These are phyloP conservation scores for Cyanoderma ruficeps DNA, from an alignment of 2,113 vertebrate species.

Conservation along the genomic window DNA sequence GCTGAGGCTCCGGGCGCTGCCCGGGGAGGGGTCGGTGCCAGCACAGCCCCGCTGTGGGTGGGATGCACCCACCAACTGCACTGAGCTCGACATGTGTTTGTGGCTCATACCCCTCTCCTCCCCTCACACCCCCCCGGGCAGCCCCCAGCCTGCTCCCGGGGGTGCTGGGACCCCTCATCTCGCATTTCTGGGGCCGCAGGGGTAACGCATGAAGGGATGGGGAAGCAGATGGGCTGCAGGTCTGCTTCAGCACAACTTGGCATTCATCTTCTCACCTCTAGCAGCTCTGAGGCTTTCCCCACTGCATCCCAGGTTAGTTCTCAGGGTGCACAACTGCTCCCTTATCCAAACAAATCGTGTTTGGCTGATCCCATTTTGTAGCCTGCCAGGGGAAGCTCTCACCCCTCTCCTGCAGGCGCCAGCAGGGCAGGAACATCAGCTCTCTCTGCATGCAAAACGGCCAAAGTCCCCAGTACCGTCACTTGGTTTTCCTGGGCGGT, in stretches of 20 bases:
- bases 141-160: background rate
- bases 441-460: background rate
- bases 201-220: accelerated
- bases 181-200: background rate
- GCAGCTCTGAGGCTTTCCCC: accelerated
- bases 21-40: background rate
- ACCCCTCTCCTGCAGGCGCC: background rate
- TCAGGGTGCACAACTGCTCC: background rate
- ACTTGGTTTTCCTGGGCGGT: constrained; percentile 26
- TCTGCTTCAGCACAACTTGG: background rate
- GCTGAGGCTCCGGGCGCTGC: background rate
- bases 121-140: accelerated
- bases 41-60: background rate
- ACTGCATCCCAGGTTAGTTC: background rate
- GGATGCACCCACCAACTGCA: background rate
- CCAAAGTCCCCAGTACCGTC: background rate
- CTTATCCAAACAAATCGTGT: background rate
- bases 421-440: background rate
- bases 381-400: background rate
- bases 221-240: background rate
- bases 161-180: background rate
- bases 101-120: background rate
- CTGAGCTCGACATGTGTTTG: accelerated
- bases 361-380: background rate
- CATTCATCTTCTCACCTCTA: background rate